Percentiles rank a stretch among this genome's conserved stretches.
Conservation (phyloP, 2,888 invertebrate genomes). For the Agrilus biguttatus region DNA sequence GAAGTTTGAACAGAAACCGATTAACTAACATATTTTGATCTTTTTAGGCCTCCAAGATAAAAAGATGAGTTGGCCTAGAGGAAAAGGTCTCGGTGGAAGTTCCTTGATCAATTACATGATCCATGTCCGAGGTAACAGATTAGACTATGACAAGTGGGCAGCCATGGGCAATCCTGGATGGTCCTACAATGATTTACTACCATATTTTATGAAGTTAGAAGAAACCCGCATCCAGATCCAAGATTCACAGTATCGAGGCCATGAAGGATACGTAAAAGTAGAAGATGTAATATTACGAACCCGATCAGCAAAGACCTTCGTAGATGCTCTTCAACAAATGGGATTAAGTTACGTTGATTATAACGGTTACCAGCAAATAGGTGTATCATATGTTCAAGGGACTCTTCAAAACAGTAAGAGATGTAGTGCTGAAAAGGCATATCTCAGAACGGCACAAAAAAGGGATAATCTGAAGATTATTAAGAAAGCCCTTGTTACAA, state of each 20-base stretch:
- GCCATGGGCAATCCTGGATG: constrained; percentile 28
- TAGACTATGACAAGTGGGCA: constrained; percentile 45
- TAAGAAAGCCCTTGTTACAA: constrained; percentile 44
- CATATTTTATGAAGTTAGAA: constrained; percentile 18
- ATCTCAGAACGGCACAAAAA: constrained; percentile 41
- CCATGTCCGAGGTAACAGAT: constrained; percentile 43
- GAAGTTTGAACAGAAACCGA: too few relatives aligned
- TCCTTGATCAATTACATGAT: constrained; percentile 35
- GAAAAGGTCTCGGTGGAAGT: constrained; percentile 42
- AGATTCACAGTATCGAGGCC: constrained; percentile 25
- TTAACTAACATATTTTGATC: too few relatives aligned
- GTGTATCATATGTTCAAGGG: constrained; percentile 47
- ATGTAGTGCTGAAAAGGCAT: constrained; percentile 50
- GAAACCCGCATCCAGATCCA: constrained; percentile 12
- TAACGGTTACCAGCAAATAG: constrained; percentile 46
- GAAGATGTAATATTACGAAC: constrained; percentile 31
- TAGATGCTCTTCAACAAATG: constrained; percentile 39
- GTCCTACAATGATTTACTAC: constrained; percentile 33
- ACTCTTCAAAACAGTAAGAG: constrained; percentile 44
- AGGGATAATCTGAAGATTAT: constrained; percentile 55
- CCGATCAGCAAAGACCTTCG: constrained; percentile 37
- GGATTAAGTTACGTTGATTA: constrained; percentile 57
- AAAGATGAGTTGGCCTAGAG: constrained; percentile 33
- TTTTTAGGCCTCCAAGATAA: too few relatives aligned
- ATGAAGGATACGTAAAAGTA: constrained; percentile 28